Evolutionary conservation across 1,140 invertebrate species (phyloP), one percentile per base, ranked within the genome.

Genomic region (Papilio machaon): DNA sequence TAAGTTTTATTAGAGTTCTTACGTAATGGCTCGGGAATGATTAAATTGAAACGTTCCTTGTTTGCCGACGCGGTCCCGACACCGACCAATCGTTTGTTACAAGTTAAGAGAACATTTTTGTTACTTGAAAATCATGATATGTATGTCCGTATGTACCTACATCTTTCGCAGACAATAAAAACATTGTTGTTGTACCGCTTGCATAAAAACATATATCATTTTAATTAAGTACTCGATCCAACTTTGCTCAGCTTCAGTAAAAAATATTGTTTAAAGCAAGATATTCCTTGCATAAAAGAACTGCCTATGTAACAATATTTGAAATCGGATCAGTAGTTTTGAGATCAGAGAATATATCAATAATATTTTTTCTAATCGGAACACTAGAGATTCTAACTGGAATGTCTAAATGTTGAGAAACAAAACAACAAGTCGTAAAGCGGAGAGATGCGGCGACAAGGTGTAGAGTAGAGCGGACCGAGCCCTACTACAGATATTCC

Each of bases 1-100:
- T 82, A 86, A 89, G 84, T 90, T 92, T 91, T 89, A 91, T 91
- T 91, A 88, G 87, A 91, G 82, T 88, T 88, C 85, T 86, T 85
- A 84, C 85, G 81, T 85, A 89, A 88, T 88, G 85, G 88, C 84
- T 84, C 81, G 82, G 81, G 82, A 84, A 86, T 85, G 82, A 84
- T 86, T 83, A 81, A 83, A 83, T 83, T 81, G 81, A 83, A 81
- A 80, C 67, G 80, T 81, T 78, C 80, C 75, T 78, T 81, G 80
- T 78, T 52, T 79, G 64, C 58, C 82, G 75, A 4, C 11, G 30
- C 4, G 60, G 58, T 5, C 23, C 19, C 58, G 2, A 60, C 58
- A 10, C 19, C 58, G 49, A 52, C 49, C 49, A 15, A 52, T 17
- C 49, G 4, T 52, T 58, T 58, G 17, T 58, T 58, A 19, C n/a